Base-by-base conservation (phyloP, 2,797 vertebrate genomes). In the Monodelphis domestica region DNA sequence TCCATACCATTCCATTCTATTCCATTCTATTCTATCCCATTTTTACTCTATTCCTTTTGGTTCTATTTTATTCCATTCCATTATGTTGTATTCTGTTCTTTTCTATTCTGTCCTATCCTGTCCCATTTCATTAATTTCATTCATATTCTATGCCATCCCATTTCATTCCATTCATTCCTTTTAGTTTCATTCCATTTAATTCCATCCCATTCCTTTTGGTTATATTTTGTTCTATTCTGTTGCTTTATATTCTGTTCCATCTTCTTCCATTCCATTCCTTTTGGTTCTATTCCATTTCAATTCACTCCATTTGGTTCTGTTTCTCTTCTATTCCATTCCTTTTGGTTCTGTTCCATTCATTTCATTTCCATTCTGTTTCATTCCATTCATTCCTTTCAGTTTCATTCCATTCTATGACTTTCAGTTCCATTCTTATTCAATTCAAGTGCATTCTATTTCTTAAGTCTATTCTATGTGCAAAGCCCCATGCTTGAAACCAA, bases 111-210 rank as follows among this genome's bases (percentile, higher is more conserved):
- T 59, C 10, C 57, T 12, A 33, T 59, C 9, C 2, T 11, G 33
- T 59, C 12, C 29, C 11, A 4, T 33, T 2, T 11, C 10, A 0
- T n/a, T n/a, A n/a, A n/a, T n/a, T n/a, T n/a, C n/a, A n/a, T n/a
- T n/a, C n/a, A n/a, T n/a, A n/a, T n/a, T n/a, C n/a, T 12, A 30
- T 59, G 3, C 57, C 3, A 33, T 59, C 11, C 57, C 29, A 11
- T 59, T 30, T 11, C 10, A 33, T 59, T 30, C 57, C 4, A 59
- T 59, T 57, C 10, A 29, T 56, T 56, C 26, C 6, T 28, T 28
- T 1, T 9, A 28, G 30, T 57, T 29, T 9, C 28, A 57, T 29
- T 10, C 28, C 9, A 10, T 57, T 29, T 2, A 0, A 29, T 57
- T 30, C 29, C 9, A 12, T 70, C 14, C 33, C 1, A 38, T n/a